Evolutionary conservation across 2,797 vertebrate genomes (phyloP).

Genomic region (Helarctos malayanus): DNA sequence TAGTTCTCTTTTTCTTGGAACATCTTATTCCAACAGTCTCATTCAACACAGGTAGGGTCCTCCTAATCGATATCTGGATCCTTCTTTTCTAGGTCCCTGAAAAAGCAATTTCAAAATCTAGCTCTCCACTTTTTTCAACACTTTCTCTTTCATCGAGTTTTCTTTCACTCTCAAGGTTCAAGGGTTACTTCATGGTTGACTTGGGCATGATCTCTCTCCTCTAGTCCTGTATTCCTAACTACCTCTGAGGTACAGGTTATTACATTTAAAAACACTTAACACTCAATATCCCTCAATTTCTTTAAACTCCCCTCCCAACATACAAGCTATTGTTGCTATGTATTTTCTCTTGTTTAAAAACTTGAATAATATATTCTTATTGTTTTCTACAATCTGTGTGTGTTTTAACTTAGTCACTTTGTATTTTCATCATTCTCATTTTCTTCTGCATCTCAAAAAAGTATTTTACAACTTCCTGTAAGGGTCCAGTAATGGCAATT

Average conservation of each 20-base stretch:
- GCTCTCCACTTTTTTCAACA: background rate
- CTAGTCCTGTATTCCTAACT: background rate
- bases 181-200: background rate
- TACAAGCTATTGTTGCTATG: background rate
- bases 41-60: background rate
- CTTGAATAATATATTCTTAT: background rate
- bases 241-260: constrained; percentile 1
- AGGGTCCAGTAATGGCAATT: background rate
- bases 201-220: background rate
- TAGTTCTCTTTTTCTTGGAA: background rate
- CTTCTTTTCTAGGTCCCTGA: constrained; percentile 23
- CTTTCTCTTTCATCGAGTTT: background rate
- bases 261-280: constrained; percentile 38
- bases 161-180: constrained; percentile 14
- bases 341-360: constrained; percentile 32
- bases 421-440: constrained; percentile 23
- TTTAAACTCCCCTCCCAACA: constrained; percentile 27
- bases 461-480: constrained; percentile 54
- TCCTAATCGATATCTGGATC: constrained; percentile 22
- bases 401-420: constrained; percentile 36
- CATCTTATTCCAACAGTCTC: background rate
- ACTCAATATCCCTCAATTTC: background rate
- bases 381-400: constrained; percentile 43
- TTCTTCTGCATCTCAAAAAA: constrained; percentile 54
- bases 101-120: constrained; percentile 39